Conservation (phyloP, 1,140 invertebrate species). For the Panulirus ornatus region DNA sequence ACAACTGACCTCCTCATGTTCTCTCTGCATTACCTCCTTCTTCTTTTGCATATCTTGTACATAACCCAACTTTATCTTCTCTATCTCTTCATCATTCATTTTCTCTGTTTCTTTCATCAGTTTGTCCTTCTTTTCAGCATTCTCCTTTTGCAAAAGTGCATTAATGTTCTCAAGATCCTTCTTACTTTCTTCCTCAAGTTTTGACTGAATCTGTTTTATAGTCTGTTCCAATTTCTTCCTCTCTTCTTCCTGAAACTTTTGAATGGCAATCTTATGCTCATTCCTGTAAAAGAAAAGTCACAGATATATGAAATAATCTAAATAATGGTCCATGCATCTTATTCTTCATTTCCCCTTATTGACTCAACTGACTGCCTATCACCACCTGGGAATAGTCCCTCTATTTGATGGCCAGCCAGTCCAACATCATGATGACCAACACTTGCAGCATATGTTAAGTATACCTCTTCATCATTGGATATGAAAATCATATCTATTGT, state of each 20-base stretch:
- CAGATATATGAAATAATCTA: no score
- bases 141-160: slow-evolving; percentile 14
- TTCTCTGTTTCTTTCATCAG: slow-evolving; percentile 25
- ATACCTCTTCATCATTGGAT: no score
- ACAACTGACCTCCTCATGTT: slow-evolving; percentile 58
- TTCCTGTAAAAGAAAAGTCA: slow-evolving; percentile 29
- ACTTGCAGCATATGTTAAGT: no score
- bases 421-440: no score
- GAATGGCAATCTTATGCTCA: slow-evolving; percentile 31
- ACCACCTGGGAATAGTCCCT: no score
- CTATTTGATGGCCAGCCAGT: no score
- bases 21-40: slow-evolving; percentile 48
- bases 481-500: neutral
- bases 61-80: slow-evolving; percentile 37
- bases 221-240: slow-evolving; percentile 34
- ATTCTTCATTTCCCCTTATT: no score
- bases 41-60: slow-evolving; percentile 50
- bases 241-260: slow-evolving; percentile 46
- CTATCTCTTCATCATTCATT: slow-evolving; percentile 34
- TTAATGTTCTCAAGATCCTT: slow-evolving; percentile 16
- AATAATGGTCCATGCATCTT: no score
- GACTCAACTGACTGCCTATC: no score
- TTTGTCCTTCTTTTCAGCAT: slow-evolving; percentile 29
- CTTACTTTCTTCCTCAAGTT: slow-evolving; percentile 26
- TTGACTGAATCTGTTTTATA: slow-evolving; percentile 27